Conservation (phyloP, 2,888 invertebrate species). For the Philhelius pedissequus region DNA sequence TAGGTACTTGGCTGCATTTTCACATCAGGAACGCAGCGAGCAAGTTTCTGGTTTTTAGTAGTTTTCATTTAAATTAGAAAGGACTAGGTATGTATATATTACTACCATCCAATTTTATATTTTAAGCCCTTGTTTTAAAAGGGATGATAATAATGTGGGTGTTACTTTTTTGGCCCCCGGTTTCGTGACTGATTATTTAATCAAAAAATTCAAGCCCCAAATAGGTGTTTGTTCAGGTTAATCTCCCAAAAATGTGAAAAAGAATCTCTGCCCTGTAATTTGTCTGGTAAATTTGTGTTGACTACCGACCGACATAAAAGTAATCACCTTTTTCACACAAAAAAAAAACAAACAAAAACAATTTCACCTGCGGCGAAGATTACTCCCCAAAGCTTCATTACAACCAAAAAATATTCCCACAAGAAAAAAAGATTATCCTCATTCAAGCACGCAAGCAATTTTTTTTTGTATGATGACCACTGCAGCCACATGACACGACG, state of each 20-base stretch:
- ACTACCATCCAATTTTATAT: too few relatives aligned
- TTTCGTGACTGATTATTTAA: constrained; percentile 11
- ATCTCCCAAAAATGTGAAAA: background rate
- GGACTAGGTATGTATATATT: too few relatives aligned
- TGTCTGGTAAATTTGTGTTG: background rate
- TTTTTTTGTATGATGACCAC: constrained; percentile 7
- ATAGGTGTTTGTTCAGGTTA: constrained; percentile 19
- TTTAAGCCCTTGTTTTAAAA: too few relatives aligned
- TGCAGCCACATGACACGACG: background rate
- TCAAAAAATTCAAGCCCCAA: constrained; percentile 44
- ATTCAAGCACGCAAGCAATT: background rate
- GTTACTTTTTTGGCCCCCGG: background rate
- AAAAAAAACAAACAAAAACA: background rate
- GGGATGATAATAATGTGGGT: too few relatives aligned
- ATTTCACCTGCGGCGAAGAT: constrained; percentile 23
- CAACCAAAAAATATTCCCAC: constrained; percentile 53
- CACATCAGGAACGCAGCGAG: too few relatives aligned
- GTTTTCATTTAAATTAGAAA: too few relatives aligned
- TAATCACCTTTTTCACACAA: constrained; percentile 29
- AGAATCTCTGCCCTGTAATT: background rate
- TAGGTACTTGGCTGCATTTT: too few relatives aligned
- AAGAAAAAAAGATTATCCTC: constrained; percentile 38
- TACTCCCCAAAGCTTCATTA: constrained; percentile 62
- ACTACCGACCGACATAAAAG: constrained; percentile 31
- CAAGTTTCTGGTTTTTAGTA: too few relatives aligned